phyloP scores from a whole-genome alignment of 2,888 invertebrate genomes.

The Notodonta ziczac region DNA sequence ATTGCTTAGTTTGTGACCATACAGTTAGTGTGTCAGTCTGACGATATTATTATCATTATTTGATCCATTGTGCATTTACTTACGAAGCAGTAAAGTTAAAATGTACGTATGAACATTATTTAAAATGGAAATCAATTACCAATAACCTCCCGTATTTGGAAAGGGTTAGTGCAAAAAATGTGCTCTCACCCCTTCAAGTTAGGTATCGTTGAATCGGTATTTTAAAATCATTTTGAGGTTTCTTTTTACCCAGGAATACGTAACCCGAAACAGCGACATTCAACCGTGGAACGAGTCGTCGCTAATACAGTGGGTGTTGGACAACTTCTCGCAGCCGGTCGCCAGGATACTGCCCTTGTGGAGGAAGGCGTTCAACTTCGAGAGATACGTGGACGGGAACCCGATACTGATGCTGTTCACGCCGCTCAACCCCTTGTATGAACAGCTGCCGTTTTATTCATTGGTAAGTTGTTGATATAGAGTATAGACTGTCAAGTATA shows the following conservation, averaged over 20 bases:
- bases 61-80: neutral
- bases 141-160: too few relatives aligned
- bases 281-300: slow-evolving; percentile 69
- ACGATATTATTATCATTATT: too few relatives aligned
- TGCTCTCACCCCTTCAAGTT: too few relatives aligned
- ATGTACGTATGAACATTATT: neutral
- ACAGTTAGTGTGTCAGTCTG: too few relatives aligned
- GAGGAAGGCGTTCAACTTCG: slow-evolving; percentile 87
- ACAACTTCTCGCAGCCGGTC: slow-evolving; percentile 85
- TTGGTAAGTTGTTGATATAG: slow-evolving; percentile 84
- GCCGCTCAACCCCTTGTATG: slow-evolving; percentile 89
- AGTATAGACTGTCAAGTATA: too few relatives aligned
- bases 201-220: too few relatives aligned
- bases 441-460: slow-evolving; percentile 87
- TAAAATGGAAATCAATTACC: too few relatives aligned
- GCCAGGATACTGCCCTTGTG: slow-evolving; percentile 89
- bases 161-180: too few relatives aligned
- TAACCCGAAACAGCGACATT: slow-evolving; percentile 57
- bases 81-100: neutral
- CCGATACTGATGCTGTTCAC: slow-evolving; percentile 92
- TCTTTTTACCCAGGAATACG: slow-evolving; percentile 75
- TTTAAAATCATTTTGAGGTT: too few relatives aligned
- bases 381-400: slow-evolving; percentile 87
- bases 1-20: too few relatives aligned
- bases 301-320: slow-evolving; percentile 86